Evolutionary conservation across 2,797 vertebrate species (phyloP), one percentile per base, ranked within the genome.

Genomic region (Bradypodion pumilum): DNA sequence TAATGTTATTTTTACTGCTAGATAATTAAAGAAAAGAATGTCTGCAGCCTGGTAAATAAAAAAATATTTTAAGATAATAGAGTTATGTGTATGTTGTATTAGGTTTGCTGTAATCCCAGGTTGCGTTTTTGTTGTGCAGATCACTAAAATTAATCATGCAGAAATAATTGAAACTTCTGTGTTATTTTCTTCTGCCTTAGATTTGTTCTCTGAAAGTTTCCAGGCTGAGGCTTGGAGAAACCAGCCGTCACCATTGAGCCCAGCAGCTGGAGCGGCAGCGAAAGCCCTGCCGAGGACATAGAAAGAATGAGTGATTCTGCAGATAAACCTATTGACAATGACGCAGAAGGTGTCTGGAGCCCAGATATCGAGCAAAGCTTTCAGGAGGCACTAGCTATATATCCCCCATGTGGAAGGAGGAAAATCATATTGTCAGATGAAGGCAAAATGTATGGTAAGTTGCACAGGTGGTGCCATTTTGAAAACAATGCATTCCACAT

Each of bases 391-490:
- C 96, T 99, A 94, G 99, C 99, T 91, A 99, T 99, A 94, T 99
- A 99, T 94, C 99, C 99, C 76, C 99, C 99, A 0, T 99, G 99
- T 93, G 99, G 99, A 85, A 97, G 99, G 93, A 97, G 99, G 95
- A 99, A 99, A 97, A 99, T 99, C 96, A 99, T 99, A 95, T 97
- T 99, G 89, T 99, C 99, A 46, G 99, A 99, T 82, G 99, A 99
- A 96, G 99, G 99, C 93, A 99, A 99, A 97, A 99, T 99, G 99
- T 99, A 99, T 96, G 99, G 99, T 99, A 96, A 98, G 99, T 98
- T 85, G 89, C 82, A 75, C 78, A 68, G 70, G 19, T 91, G 83
- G 77, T 60, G 81, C 79, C 80, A 56, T 62, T 92, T 82, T 82
- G 85, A 88, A 92, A 88, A 83, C 59, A 87, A 82, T 81, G 49